phyloP scores from a whole-genome alignment of 2,113 vertebrate species.

The Physeter macrocephalus region DNA sequence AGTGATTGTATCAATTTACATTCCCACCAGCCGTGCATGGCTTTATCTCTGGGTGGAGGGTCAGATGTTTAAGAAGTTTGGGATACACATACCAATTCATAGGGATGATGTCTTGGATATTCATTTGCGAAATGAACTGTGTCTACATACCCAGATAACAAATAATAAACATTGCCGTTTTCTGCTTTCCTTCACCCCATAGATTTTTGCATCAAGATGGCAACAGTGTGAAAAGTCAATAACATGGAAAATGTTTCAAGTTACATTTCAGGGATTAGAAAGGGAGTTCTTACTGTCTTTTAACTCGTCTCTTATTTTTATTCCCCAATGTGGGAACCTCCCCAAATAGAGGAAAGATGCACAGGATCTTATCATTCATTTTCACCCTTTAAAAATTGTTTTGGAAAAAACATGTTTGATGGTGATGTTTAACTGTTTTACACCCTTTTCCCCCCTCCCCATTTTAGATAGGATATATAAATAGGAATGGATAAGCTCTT shows the following conservation, averaged over 20 bases:
- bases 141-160: not conserved
- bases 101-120: not conserved
- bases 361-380: not conserved
- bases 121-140: not conserved
- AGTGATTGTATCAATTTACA: no score
- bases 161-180: not conserved
- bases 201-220: constrained; percentile 28
- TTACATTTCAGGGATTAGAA: constrained; percentile 21
- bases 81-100: not conserved
- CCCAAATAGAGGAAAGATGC: not conserved
- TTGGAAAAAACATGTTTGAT: not conserved
- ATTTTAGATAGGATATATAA: not conserved
- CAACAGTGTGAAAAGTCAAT: not conserved
- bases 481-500: not conserved
- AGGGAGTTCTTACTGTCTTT: not conserved
- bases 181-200: constrained; percentile 32
- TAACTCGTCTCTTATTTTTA: not conserved
- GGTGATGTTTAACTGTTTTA: not conserved
- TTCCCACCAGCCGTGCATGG: no score
- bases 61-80: not conserved
- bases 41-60: not conserved
- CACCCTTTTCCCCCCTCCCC: accelerated
- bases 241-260: constrained; percentile 5
- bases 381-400: not conserved
- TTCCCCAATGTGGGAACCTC: not conserved